A percentile compares a stretch with the other conserved stretches of the same genome.
These are phyloP conservation scores for Marisa cornuarietis DNA, from an alignment of 1,140 invertebrate genomes.

Conservation along the genomic window DNA sequence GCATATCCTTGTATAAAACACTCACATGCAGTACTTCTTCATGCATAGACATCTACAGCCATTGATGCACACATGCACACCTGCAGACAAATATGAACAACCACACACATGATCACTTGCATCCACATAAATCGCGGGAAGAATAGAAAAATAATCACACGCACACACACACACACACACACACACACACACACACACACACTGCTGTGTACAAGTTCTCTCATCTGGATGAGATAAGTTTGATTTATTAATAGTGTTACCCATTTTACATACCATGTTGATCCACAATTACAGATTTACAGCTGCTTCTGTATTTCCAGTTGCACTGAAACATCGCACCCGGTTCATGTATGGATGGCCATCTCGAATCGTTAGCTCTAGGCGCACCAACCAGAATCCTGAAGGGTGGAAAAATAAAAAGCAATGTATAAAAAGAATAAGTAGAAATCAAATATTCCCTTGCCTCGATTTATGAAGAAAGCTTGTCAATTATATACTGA, in stretches of 20 bases:
- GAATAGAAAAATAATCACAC: no score
- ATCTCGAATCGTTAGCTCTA: constrained; percentile 30
- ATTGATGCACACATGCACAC: no score
- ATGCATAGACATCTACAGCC: no score
- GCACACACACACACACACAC: background rate
- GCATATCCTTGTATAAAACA: no score
- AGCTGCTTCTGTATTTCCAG: constrained; percentile 29
- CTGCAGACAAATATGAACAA: no score
- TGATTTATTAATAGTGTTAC: no score
- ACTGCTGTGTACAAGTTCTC: background rate
- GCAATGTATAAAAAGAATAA: background rate
- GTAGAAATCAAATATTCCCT: background rate
- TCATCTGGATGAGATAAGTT: no score
- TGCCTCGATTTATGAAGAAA: background rate
- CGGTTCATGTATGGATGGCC: constrained; percentile 28
- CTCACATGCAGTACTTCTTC: no score
- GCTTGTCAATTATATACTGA: background rate
- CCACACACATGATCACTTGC: background rate
- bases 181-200: background rate
- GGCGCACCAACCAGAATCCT: constrained; percentile 49
- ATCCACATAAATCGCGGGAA: no score
- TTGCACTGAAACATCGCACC: constrained; percentile 43
- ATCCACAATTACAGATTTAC: constrained; percentile 24
- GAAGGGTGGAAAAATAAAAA: background rate
- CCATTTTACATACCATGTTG: constrained; percentile 16